Percentiles rank a stretch among this genome's conserved stretches.
These are phyloP conservation scores for Mergus octosetaceus DNA, from an alignment of 2,797 vertebrate species.

Conservation along the genomic window DNA sequence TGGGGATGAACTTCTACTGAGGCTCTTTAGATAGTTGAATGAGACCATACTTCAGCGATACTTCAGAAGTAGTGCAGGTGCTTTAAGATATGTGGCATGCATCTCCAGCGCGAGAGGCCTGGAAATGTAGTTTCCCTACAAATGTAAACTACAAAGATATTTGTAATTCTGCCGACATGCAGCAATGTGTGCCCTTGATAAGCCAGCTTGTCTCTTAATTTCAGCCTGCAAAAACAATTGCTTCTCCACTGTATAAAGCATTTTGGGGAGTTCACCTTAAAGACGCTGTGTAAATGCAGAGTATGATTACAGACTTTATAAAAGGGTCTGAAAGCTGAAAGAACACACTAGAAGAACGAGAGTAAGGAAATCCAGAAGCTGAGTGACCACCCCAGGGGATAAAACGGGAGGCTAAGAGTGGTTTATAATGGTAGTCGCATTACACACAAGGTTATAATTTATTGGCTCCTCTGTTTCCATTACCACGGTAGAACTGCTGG, in stretches of 20 bases:
- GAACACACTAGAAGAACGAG: not conserved
- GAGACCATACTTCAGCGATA: not conserved
- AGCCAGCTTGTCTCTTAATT: not conserved
- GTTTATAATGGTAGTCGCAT: slow-evolving; percentile 62
- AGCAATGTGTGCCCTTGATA: not conserved
- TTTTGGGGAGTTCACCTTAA: not conserved
- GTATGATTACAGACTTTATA: not conserved
- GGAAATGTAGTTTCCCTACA: not conserved
- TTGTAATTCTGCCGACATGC: not conserved
- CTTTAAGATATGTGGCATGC: not conserved
- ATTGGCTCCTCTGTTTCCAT: slow-evolving; percentile 70
- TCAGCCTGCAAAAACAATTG: not conserved
- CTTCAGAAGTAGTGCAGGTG: not conserved
- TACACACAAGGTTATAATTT: slow-evolving; percentile 65
- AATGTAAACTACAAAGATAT: not conserved
- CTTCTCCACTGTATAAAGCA: not conserved
- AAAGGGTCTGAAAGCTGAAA: not conserved
- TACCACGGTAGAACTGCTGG: slow-evolving; percentile 17
- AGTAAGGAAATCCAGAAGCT: slow-evolving; percentile 24
- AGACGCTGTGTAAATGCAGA: not conserved
- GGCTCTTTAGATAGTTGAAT: not conserved
- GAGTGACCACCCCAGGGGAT: not conserved
- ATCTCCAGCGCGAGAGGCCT: not conserved
- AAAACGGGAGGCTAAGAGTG: slow-evolving; percentile 43
- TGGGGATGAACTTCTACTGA: not conserved